phyloP scores from a whole-genome alignment of 2,113 vertebrate species.

The Corynorhinus townsendii region DNA sequence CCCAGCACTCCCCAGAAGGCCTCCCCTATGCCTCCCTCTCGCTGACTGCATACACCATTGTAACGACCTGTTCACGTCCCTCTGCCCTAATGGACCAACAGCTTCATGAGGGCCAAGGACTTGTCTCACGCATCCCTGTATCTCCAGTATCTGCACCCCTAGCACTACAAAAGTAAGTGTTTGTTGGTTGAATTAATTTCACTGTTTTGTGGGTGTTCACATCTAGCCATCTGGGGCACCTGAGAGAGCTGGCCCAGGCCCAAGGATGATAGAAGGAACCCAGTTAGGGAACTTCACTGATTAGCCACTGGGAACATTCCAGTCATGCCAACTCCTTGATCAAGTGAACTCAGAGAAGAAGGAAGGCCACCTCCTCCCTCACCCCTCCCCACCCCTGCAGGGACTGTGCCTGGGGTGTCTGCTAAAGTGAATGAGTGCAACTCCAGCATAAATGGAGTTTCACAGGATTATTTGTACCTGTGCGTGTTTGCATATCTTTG shows the following conservation, averaged over 20 bases:
- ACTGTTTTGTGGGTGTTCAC: neutral
- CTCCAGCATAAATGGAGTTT: neutral
- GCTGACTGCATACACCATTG: neutral
- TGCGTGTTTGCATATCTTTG: neutral
- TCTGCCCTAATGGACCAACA: neutral
- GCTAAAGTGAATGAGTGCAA: neutral
- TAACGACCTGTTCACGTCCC: neutral
- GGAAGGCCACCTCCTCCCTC: neutral
- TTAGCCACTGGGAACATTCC: slow-evolving; percentile 35
- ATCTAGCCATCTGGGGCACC: neutral
- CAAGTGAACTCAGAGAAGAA: neutral
- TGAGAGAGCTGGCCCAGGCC: slow-evolving; percentile 6
- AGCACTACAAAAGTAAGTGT: neutral
- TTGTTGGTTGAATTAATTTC: neutral
- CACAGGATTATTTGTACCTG: neutral
- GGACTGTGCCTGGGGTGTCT: neutral
- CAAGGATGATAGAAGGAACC: slow-evolving; percentile 4
- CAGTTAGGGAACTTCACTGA: slow-evolving; percentile 3
- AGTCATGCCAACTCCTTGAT: slow-evolving; percentile 4
- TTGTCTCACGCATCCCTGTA: neutral
- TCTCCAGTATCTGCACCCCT: neutral
- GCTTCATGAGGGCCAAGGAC: neutral
- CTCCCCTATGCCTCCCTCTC: neutral
- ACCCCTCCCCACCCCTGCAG: neutral
- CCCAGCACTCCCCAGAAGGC: neutral